Evolutionary conservation across 2,888 invertebrate genomes (phyloP), one percentile per base, ranked within the genome.

Genomic region (Apomyelois bistriatella): DNA sequence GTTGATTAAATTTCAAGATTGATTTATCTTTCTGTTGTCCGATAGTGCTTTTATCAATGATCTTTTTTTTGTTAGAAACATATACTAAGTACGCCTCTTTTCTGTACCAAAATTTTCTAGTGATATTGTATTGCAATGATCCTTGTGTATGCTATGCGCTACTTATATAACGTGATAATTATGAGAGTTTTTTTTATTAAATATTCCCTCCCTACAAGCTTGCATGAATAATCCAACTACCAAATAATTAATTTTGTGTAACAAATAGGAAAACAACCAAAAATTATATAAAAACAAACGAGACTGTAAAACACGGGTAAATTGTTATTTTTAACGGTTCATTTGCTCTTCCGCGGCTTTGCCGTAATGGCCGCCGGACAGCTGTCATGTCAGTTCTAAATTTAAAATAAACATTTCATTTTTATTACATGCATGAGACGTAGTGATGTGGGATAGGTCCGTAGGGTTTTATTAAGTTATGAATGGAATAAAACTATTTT

Each of bases 301-400:
- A 70, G 68, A 70, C 70, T 72, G 67, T 79, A 76, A 73, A 81
- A 82, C 81, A 78, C 67, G 73, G 64, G 70, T 79, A 77, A 81
- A 79, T 79, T 75, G 74, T 79, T 82, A 79, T 81, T 83, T 81
- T 85, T 76, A 76, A 80, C 81, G 85, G 76, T 85, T 85, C 83
- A 84, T 85, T 85, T 79, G 76, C 72, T 76, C 72, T 76, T 79
- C 71, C 78, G 76, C 65, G 72, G 71, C 71, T 73, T 69, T 72
- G 72, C 62, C 64, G 71, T 73, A 80, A 85, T 85, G 81, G 80
- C 78, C 70, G 74, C 69, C 72, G 67, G 84, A 79, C 87, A 87
- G 85, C 87, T 90, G 89, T 85, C 86, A 70, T 76, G 82, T 79
- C 80, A 76, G 78, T 79, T 85, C 84, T 80, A 85, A 84, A 87